phyloP scores from a whole-genome alignment of 2,797 vertebrate genomes.

The Paedocypris micromegethes region DNA sequence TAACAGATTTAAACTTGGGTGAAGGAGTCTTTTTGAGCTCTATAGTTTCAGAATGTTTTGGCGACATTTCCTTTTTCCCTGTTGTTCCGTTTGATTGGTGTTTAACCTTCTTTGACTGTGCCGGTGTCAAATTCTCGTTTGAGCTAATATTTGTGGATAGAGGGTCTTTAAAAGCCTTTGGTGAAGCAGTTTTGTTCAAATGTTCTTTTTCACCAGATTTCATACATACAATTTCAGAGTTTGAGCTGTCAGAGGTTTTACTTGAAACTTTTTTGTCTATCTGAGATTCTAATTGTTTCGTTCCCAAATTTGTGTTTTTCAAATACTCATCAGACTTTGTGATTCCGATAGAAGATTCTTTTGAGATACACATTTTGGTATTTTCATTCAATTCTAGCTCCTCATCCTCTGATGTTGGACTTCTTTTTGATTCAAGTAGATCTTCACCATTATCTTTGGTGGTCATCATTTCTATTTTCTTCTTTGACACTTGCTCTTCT shows the following conservation, averaged over 20 bases:
- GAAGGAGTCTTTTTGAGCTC: conserved; percentile 58
- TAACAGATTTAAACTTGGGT: conserved; percentile 48
- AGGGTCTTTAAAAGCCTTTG: conserved; percentile 12
- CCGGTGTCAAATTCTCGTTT: conserved; percentile 33
- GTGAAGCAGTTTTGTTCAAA: conserved; percentile 44
- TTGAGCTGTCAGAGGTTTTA: conserved; percentile 26
- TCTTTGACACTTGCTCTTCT: conserved; percentile 29
- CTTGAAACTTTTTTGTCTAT: conserved; percentile 39
- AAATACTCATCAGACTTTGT: too few species aligned
- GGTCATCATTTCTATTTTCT: conserved; percentile 24
- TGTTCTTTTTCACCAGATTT: conserved; percentile 46
- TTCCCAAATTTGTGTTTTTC: too few species aligned
- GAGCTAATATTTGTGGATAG: conserved; percentile 26
- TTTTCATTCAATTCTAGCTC: conserved; percentile 49
- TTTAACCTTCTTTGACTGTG: conserved; percentile 3
- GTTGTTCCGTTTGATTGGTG: background rate
- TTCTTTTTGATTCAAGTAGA: conserved; percentile 39
- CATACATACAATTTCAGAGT: conserved; percentile 38
- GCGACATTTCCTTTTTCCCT: conserved; percentile 26
- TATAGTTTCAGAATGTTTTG: conserved; percentile 49
- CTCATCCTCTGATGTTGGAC: conserved; percentile 45
- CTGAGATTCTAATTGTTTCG: too few species aligned
- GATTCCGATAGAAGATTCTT: conserved; percentile 36
- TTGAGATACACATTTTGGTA: too few species aligned
- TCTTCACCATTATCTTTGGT: conserved; percentile 32